A percentile compares a stretch with the other conserved stretches of the same genome.
phyloP scores from a whole-genome alignment of 2,113 vertebrate species.

The Lepus americanus region DNA sequence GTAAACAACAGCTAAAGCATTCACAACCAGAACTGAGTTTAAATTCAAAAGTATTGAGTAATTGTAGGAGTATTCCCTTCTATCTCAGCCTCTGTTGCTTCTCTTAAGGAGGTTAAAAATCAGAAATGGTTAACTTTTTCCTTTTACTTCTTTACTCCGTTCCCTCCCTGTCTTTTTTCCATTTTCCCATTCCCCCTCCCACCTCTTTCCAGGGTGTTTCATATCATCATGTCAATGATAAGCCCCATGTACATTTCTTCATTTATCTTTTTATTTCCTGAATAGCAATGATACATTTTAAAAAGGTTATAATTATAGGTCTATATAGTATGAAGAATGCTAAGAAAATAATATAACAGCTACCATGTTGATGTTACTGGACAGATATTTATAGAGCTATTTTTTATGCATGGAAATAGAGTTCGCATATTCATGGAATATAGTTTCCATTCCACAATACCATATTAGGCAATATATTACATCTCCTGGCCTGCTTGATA shows the following conservation, averaged over 20 bases:
- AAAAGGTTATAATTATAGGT: conserved; percentile 44
- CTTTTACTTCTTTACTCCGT: neutral
- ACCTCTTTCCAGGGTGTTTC: neutral
- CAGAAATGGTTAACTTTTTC: neutral
- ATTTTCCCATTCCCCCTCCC: neutral
- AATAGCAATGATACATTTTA: neutral
- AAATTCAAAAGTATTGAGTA: neutral
- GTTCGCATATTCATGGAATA: conserved; percentile 81
- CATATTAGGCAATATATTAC: conserved; percentile 77
- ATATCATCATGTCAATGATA: neutral
- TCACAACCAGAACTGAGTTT: neutral
- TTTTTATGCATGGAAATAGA: conserved; percentile 74
- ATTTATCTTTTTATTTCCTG: conserved; percentile 48
- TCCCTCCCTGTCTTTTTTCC: neutral
- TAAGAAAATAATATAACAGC: conserved; percentile 60
- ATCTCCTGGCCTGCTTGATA: conserved; percentile 78
- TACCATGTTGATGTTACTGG: conserved; percentile 65
- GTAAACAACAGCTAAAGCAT: neutral
- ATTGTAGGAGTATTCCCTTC: neutral
- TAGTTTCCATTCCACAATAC: conserved; percentile 71
- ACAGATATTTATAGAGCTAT: conserved; percentile 70
- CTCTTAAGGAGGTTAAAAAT: neutral
- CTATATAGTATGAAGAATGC: neutral
- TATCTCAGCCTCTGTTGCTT: neutral
- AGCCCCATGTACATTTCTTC: neutral